Conservation (phyloP, 2,113 vertebrate species). For the Silurus asotus region DNA sequence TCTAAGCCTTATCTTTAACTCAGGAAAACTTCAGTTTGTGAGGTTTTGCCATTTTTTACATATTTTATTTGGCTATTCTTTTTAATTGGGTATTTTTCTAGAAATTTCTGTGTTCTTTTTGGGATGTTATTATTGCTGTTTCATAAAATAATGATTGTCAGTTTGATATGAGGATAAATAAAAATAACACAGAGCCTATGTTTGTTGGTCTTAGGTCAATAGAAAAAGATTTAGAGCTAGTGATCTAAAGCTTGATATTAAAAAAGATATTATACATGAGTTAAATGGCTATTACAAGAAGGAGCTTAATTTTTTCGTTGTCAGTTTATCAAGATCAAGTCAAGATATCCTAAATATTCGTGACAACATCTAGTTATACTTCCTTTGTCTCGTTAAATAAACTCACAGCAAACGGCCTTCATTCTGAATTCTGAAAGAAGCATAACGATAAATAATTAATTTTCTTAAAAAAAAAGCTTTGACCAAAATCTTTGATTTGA, state of each 20-base stretch:
- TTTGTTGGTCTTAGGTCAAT: not conserved
- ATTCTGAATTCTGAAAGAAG: not conserved
- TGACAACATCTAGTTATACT: not conserved
- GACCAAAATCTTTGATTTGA: too few relatives aligned
- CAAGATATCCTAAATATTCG: not conserved
- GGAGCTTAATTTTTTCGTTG: not conserved
- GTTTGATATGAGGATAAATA: not conserved
- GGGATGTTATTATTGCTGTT: not conserved
- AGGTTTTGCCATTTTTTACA: not conserved
- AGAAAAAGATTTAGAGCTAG: not conserved
- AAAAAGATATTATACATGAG: not conserved
- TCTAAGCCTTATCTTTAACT: not conserved
- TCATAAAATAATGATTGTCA: not conserved
- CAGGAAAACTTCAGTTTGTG: not conserved
- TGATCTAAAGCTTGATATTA: not conserved
- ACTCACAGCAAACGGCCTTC: not conserved
- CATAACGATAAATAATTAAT: not conserved
- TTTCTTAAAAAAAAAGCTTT: not conserved
- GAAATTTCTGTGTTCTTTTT: not conserved
- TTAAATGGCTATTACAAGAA: not conserved
- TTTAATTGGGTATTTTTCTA: not conserved
- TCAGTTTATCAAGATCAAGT: not conserved
- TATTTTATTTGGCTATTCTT: too few relatives aligned
- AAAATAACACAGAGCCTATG: not conserved
- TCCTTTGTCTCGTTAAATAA: not conserved